Conservation (phyloP, 2,113 vertebrate species). For the Melanerpes formicivorus region DNA sequence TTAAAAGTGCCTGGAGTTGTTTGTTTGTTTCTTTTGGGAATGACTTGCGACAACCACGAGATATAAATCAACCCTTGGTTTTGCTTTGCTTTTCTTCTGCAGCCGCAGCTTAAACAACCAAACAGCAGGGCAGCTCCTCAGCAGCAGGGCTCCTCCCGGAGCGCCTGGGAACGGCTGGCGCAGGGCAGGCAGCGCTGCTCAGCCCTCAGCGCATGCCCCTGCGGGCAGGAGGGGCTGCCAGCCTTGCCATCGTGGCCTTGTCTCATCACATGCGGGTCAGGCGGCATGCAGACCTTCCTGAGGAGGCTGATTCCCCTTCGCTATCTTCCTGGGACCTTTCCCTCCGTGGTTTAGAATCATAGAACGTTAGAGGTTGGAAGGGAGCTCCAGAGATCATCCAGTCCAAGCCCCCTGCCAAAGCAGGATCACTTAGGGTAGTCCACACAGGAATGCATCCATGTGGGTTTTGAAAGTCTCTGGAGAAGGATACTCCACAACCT, state of each 20-base stretch:
- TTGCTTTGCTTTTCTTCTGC: constrained; percentile 58
- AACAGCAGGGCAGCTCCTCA: constrained; percentile 44
- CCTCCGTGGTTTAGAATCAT: not conserved
- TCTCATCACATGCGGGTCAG: fast-evolving
- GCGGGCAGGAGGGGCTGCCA: not conserved
- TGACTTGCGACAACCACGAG: constrained; percentile 41
- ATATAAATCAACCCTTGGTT: constrained; percentile 64
- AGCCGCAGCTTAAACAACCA: constrained; percentile 58
- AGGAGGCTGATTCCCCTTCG: not conserved
- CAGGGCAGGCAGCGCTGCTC: not conserved
- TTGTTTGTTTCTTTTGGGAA: constrained; percentile 51
- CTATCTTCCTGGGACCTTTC: not conserved
- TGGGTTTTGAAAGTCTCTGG: no score
- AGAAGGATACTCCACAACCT: no score
- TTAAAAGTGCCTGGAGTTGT: constrained; percentile 6
- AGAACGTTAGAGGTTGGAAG: no score
- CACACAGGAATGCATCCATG: no score
- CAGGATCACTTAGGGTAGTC: no score
- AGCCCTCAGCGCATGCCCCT: not conserved
- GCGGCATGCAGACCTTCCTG: not conserved
- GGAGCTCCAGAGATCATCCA: no score
- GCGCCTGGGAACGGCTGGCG: not conserved
- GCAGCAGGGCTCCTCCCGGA: not conserved
- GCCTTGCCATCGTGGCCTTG: no score
- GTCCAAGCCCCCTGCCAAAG: no score